phyloP scores from a whole-genome alignment of 2,888 invertebrate genomes.

The Microctonus brassicae region DNA sequence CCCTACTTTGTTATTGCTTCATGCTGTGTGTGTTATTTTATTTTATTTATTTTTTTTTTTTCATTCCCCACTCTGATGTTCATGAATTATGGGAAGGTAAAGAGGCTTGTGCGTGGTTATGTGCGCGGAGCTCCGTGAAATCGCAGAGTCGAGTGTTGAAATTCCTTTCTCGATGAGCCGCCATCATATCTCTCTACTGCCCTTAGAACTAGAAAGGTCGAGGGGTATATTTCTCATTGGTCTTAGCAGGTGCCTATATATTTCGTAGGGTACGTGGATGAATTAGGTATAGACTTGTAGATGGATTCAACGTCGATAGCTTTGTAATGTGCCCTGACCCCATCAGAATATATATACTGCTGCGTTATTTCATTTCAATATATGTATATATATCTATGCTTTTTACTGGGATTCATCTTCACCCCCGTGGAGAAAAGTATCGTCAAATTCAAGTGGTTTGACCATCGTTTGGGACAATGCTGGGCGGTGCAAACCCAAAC shows the following conservation, averaged over 20 bases:
- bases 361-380: not conserved
- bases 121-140: conserved; percentile 5
- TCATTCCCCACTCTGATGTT: too few species aligned
- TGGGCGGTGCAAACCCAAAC: conserved; percentile 13
- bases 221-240: conserved; percentile 19
- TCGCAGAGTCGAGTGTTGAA: conserved; percentile 19
- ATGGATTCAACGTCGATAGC: conserved; percentile 48
- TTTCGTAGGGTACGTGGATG: conserved; percentile 45
- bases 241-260: conserved; percentile 43
- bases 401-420: conserved; percentile 13
- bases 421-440: conserved; percentile 30
- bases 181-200: not conserved
- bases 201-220: not conserved
- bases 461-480: conserved; percentile 20
- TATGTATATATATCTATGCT: not conserved
- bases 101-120: not conserved
- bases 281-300: conserved; percentile 19
- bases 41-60: not conserved
- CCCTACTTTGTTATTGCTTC: not conserved
- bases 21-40: not conserved
- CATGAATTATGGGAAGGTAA: not conserved
- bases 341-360: conserved; percentile 9
- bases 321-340: conserved; percentile 49
- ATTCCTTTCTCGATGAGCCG: not conserved
- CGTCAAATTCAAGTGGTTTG: conserved; percentile 33